phyloP scores from a whole-genome alignment of 2,888 invertebrate genomes.

The Pogonocherus hispidulus region DNA sequence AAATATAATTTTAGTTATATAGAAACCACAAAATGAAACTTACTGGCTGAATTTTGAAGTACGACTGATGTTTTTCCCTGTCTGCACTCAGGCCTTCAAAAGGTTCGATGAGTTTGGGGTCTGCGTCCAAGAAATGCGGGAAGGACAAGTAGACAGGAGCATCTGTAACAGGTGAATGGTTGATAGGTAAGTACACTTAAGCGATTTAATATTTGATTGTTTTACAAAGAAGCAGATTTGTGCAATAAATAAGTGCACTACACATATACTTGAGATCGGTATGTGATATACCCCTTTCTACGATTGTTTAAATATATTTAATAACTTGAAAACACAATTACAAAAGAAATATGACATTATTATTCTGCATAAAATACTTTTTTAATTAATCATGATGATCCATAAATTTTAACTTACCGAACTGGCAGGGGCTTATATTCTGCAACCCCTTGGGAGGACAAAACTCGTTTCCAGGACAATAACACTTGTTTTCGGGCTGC shows the following conservation, averaged over 20 bases:
- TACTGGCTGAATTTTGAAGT: conserved; percentile 90
- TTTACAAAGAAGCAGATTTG: too few relatives aligned
- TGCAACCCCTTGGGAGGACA: conserved; percentile 84
- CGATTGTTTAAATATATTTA: too few relatives aligned
- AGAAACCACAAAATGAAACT: background rate
- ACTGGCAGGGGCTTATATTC: conserved; percentile 90
- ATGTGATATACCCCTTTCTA: too few relatives aligned
- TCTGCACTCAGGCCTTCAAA: conserved; percentile 82
- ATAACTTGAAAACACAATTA: too few relatives aligned
- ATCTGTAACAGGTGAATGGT: conserved; percentile 75
- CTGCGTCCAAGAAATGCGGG: conserved; percentile 90
- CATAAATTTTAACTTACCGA: conserved; percentile 77
- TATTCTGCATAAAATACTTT: too few relatives aligned
- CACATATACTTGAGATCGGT: too few relatives aligned
- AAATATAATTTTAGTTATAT: too few relatives aligned
- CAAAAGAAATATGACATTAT: too few relatives aligned
- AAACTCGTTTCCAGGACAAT: conserved; percentile 77
- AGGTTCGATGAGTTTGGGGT: conserved; percentile 75
- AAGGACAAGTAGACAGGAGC: conserved; percentile 91
- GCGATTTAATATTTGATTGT: too few relatives aligned
- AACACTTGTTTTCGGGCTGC: conserved; percentile 82
- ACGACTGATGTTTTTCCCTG: conserved; percentile 79
- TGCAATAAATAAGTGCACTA: too few relatives aligned
- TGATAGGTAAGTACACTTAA: too few relatives aligned
- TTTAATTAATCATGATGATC: too few relatives aligned